Evolutionary conservation across 2,888 invertebrate genomes (phyloP).

Genomic region (Leptinotarsa tumamoca): DNA sequence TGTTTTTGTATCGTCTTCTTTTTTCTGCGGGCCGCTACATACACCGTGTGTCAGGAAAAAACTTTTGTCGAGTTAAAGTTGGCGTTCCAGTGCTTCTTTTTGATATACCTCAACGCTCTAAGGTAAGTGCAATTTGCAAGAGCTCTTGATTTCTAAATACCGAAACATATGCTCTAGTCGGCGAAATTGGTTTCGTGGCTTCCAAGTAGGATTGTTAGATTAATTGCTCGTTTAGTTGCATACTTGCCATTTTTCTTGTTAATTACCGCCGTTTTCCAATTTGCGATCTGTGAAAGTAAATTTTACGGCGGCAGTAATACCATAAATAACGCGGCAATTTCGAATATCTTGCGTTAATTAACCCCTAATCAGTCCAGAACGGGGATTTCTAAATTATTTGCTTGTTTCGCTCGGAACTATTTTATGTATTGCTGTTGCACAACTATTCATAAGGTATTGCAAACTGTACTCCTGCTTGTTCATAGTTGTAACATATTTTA

Average conservation of each 20-base stretch:
- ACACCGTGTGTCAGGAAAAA: slow-evolving; percentile 67
- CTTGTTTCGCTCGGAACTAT: background rate
- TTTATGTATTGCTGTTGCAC: slow-evolving; percentile 22
- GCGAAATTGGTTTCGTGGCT: slow-evolving; percentile 38
- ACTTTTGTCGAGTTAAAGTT: slow-evolving; percentile 52
- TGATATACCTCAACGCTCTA: slow-evolving; percentile 60
- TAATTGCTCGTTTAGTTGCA: slow-evolving; percentile 29
- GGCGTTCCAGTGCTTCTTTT: slow-evolving; percentile 56
- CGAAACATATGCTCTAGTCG: slow-evolving; percentile 12
- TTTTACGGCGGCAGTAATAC: slow-evolving; percentile 24
- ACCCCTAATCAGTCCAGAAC: slow-evolving; percentile 12
- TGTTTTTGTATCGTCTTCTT: slow-evolving; percentile 59
- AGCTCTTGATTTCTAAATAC: background rate
- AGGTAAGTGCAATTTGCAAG: slow-evolving; percentile 54
- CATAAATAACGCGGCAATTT: slow-evolving; percentile 26
- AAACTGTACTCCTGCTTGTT: background rate
- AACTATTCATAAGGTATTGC: slow-evolving; percentile 10
- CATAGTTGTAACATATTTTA: slow-evolving; percentile 1
- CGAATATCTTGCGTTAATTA: slow-evolving; percentile 24
- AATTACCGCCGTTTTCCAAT: slow-evolving; percentile 13
- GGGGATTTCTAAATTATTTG: background rate
- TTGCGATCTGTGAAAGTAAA: slow-evolving; percentile 38
- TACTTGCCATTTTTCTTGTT: slow-evolving; percentile 35
- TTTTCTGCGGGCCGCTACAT: slow-evolving; percentile 63
- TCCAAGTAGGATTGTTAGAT: slow-evolving; percentile 28